A percentile compares a stretch with the other conserved stretches of the same genome.
phyloP scores from a whole-genome alignment of 1,140 invertebrate genomes.

The Hirudo medicinalis region DNA sequence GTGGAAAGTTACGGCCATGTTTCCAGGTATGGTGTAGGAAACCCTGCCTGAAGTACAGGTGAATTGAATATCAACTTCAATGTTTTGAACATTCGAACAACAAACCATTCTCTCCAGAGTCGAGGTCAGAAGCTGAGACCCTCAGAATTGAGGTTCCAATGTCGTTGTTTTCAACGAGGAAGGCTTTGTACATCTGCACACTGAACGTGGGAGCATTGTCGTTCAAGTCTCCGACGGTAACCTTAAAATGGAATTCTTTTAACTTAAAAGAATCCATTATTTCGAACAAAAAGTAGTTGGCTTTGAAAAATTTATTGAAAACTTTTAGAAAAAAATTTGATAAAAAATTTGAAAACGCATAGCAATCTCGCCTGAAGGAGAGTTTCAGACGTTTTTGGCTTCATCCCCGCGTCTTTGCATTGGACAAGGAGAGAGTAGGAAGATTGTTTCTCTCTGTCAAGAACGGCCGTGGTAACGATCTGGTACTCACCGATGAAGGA shows the following conservation, averaged over 20 bases:
- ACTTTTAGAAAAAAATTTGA: no score
- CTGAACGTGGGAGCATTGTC: constrained; percentile 12
- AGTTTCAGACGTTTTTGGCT: background rate
- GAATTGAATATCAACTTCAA: no score
- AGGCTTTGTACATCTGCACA: background rate
- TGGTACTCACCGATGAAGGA: constrained; percentile 3
- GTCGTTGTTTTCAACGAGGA: constrained; percentile 13
- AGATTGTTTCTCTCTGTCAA: background rate
- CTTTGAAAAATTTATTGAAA: no score
- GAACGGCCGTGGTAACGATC: background rate
- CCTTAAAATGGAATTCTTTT: background rate
- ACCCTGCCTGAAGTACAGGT: background rate
- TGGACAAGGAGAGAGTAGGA: background rate
- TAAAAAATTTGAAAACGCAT: no score
- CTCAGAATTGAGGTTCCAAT: constrained; percentile 4
- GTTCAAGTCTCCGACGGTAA: constrained; percentile 11
- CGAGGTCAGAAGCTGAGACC: constrained; percentile 9
- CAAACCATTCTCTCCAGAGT: constrained; percentile 6
- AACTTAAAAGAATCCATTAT: no score
- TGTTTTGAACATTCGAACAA: no score
- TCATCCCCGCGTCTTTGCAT: constrained; percentile 8
- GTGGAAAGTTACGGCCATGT: constrained; percentile 10
- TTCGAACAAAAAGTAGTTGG: no score
- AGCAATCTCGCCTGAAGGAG: no score
- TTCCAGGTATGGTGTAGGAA: background rate